A percentile compares a stretch with the other conserved stretches of the same genome.
Evolutionary conservation across 2,113 vertebrate genomes (phyloP).

Genomic region (Pitta sordida): DNA sequence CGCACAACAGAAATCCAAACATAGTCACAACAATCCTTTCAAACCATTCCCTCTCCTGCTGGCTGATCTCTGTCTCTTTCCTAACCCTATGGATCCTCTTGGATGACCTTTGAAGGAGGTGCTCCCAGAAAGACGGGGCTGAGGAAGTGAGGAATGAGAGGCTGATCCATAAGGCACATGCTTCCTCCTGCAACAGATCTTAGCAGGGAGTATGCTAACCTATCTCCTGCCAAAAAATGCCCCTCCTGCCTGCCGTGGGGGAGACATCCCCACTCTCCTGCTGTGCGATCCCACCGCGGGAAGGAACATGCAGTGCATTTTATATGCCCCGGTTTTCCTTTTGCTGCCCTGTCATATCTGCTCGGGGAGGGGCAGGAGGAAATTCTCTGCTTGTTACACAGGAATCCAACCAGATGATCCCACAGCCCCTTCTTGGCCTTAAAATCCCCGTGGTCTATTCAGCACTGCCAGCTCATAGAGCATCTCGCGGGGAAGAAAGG

Average conservation of each 20-base stretch:
- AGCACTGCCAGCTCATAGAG: background rate
- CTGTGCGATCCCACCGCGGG: accelerated
- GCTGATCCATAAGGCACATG: accelerated
- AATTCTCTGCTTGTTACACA: background rate
- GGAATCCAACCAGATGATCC: constrained; percentile 11
- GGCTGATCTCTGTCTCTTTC: background rate
- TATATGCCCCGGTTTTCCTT: background rate
- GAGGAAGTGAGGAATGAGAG: background rate
- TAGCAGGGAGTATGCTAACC: background rate
- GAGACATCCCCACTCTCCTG: background rate
- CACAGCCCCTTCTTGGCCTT: background rate
- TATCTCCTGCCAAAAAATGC: background rate
- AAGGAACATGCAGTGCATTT: background rate
- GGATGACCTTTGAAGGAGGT: background rate
- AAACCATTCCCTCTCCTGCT: background rate
- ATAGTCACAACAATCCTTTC: background rate
- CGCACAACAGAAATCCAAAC: background rate
- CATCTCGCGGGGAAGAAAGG: constrained; percentile 16
- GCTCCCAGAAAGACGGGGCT: background rate
- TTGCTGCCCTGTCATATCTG: background rate
- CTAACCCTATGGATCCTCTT: background rate
- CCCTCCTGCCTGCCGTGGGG: background rate
- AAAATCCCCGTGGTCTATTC: background rate
- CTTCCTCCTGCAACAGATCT: background rate
- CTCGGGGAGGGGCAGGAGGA: background rate